Evolutionary conservation across 2,797 vertebrate species (phyloP).

Genomic region (Bothrops alternatus): DNA sequence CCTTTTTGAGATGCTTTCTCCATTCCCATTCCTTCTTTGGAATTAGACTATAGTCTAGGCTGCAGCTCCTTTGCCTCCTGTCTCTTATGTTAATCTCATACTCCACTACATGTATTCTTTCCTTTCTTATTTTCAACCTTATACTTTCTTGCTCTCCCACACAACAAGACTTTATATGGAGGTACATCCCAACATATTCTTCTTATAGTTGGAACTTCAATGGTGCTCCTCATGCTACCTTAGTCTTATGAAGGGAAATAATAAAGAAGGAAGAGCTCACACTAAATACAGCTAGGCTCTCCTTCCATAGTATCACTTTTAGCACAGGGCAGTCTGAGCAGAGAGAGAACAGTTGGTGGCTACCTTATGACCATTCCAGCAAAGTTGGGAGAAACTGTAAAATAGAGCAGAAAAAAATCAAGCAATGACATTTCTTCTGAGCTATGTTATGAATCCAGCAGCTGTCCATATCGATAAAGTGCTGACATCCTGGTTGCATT

Average conservation of each 20-base stretch:
- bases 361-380: background rate
- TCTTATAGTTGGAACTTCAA: background rate
- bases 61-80: background rate
- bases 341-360: background rate
- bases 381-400: background rate
- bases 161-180: background rate
- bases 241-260: background rate
- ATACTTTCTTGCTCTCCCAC: background rate
- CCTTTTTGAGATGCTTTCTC: background rate
- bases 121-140: background rate
- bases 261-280: background rate
- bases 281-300: background rate
- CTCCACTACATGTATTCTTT: background rate
- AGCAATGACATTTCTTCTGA: background rate
- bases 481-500: background rate
- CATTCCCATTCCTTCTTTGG: background rate
- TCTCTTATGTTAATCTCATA: background rate
- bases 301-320: background rate
- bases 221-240: background rate
- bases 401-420: background rate
- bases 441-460: background rate
- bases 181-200: background rate
- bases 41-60: background rate
- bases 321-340: background rate
- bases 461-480: background rate